These are phyloP conservation scores for Labia minor DNA, from an alignment of 2,888 invertebrate genomes.

Conservation along the genomic window DNA sequence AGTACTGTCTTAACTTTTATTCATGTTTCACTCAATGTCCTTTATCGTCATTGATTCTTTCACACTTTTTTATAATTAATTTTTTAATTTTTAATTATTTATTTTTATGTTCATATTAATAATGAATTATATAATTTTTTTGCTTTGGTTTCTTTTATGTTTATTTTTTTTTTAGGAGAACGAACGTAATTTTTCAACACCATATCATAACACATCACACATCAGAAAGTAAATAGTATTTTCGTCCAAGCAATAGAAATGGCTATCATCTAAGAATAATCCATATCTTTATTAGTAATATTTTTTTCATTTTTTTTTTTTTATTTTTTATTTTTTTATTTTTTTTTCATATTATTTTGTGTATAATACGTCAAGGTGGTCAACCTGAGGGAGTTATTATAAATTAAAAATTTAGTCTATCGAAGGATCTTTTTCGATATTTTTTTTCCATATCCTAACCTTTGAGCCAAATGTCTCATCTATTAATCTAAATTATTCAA, in stretches of 20 bases:
- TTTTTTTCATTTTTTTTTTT: neutral
- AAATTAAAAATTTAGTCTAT: neutral
- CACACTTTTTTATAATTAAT: neutral
- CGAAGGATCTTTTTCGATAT: neutral
- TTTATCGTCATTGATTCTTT: neutral
- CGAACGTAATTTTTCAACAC: neutral
- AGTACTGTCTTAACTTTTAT: neutral
- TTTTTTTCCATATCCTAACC: neutral
- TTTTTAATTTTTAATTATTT: too few relatives aligned
- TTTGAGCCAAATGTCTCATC: neutral
- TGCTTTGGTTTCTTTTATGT: neutral
- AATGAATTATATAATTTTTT: neutral
- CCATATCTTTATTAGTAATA: neutral
- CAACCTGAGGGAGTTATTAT: too few relatives aligned
- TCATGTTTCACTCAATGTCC: neutral
- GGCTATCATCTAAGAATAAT: neutral
- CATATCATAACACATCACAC: neutral
- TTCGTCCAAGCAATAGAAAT: conserved; percentile 1
- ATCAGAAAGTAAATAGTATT: neutral
- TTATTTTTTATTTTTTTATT: too few relatives aligned
- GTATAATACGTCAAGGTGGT: neutral
- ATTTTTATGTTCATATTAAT: neutral
- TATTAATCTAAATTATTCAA: neutral
- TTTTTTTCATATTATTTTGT: too few relatives aligned
- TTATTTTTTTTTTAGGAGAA: neutral